phyloP scores from a whole-genome alignment of 2,888 invertebrate genomes.

The Argyra leucocephala region DNA sequence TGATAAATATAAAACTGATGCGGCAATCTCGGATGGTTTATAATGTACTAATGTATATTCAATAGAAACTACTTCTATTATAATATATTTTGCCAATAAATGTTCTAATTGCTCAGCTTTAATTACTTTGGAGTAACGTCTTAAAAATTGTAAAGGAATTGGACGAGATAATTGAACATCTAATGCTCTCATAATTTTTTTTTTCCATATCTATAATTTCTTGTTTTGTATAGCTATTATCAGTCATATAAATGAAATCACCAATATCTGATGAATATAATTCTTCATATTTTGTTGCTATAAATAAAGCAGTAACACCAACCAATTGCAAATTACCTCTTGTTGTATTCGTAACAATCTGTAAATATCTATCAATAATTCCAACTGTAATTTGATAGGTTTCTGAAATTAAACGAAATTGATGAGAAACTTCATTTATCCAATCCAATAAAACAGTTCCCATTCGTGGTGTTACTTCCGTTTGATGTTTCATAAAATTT shows the following conservation, averaged over 20 bases:
- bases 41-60: slow-evolving; percentile 71
- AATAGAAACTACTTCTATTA: slow-evolving; percentile 73
- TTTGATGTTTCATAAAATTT: slow-evolving; percentile 59
- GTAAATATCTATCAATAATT: slow-evolving; percentile 79
- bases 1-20: slow-evolving; percentile 38
- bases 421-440: slow-evolving; percentile 83
- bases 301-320: slow-evolving; percentile 78
- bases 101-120: slow-evolving; percentile 56
- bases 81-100: slow-evolving; percentile 79
- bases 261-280: slow-evolving; percentile 75
- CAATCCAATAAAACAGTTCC: slow-evolving; percentile 83
- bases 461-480: slow-evolving; percentile 58
- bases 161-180: slow-evolving; percentile 78
- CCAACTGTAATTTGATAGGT: slow-evolving; percentile 82
- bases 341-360: slow-evolving; percentile 50
- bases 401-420: slow-evolving; percentile 77
- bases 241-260: slow-evolving; percentile 87
- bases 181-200: slow-evolving; percentile 61
- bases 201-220: slow-evolving; percentile 78
- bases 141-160: slow-evolving; percentile 76
- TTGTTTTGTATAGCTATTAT: slow-evolving; percentile 67
- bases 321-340: slow-evolving; percentile 73
- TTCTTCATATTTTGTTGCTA: slow-evolving; percentile 93
- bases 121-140: slow-evolving; percentile 61
- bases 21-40: slow-evolving; percentile 61